phyloP scores from a whole-genome alignment of 92 coral and sea anemone genomes.

The Blastomussa wellsi region DNA sequence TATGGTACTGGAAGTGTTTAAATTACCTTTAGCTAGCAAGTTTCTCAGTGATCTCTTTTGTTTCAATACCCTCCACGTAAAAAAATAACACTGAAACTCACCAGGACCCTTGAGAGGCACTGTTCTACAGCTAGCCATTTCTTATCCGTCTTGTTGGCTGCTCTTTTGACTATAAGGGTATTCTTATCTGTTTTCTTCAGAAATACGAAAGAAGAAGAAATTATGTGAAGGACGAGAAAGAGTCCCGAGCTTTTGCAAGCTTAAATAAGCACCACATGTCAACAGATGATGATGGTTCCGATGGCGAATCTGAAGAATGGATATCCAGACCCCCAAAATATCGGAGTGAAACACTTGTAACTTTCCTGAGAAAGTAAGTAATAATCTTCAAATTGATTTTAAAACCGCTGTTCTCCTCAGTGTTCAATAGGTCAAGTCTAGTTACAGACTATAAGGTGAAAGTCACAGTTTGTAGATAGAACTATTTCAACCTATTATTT shows the following conservation, averaged over 20 bases:
- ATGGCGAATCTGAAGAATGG: not conserved
- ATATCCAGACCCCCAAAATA: not conserved
- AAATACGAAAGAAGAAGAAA: not conserved
- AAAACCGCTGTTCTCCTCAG: too few species aligned
- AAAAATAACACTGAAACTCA: too few species aligned
- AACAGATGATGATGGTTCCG: not conserved
- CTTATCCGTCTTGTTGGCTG: too few species aligned
- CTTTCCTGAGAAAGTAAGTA: not conserved
- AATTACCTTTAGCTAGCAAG: too few species aligned
- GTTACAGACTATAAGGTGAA: too few species aligned
- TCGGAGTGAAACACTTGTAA: not conserved
- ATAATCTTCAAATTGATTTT: not conserved
- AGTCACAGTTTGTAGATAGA: too few species aligned
- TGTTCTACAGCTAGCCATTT: too few species aligned
- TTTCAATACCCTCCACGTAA: too few species aligned
- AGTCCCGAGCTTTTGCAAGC: not conserved
- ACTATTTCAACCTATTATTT: too few species aligned
- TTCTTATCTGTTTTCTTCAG: not conserved
- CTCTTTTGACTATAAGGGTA: not conserved
- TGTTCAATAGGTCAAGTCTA: not conserved
- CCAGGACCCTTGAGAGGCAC: too few species aligned
- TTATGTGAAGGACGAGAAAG: not conserved
- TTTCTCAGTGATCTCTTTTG: too few species aligned
- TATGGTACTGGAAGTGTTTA: too few species aligned
- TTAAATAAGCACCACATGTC: not conserved